These are phyloP conservation scores for Priocnemis perturbator DNA, from an alignment of 2,888 invertebrate genomes.

Conservation along the genomic window DNA sequence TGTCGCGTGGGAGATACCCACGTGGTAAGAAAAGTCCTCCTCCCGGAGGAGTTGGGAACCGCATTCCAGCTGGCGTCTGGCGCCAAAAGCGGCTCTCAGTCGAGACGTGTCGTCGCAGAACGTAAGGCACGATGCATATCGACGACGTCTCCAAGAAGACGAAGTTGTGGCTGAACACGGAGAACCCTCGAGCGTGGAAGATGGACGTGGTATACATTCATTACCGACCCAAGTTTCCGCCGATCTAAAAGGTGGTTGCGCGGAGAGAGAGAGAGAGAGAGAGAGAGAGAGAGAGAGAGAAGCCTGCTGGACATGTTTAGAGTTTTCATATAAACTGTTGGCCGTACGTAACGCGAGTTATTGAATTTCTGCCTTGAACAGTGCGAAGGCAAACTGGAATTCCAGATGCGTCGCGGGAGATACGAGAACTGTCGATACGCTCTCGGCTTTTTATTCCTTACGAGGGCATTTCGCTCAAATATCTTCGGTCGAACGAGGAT, in stretches of 20 bases:
- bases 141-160: background rate
- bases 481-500: too few species aligned
- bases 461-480: too few species aligned
- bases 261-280: background rate
- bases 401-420: background rate
- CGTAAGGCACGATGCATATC: background rate
- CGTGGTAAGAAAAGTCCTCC: slow-evolving; percentile 54
- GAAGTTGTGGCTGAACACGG: background rate
- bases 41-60: slow-evolving; percentile 62
- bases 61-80: slow-evolving; percentile 69
- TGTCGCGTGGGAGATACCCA: slow-evolving; percentile 58
- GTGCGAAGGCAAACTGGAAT: slow-evolving; percentile 3
- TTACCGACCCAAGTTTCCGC: slow-evolving; percentile 25
- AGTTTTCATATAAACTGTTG: slow-evolving; percentile 12
- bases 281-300: background rate
- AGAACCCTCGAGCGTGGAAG: slow-evolving; percentile 22
- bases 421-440: too few species aligned
- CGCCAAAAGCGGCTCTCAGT: slow-evolving; percentile 69
- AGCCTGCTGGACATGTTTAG: background rate
- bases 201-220: slow-evolving; percentile 24
- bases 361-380: slow-evolving; percentile 6
- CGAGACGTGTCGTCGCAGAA: background rate
- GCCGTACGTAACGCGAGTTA: slow-evolving; percentile 12
- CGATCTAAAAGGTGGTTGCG: slow-evolving; percentile 13
- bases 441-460: too few species aligned